These are phyloP conservation scores for Pitangus sulphuratus DNA, from an alignment of 2,797 vertebrate genomes.

Conservation along the genomic window DNA sequence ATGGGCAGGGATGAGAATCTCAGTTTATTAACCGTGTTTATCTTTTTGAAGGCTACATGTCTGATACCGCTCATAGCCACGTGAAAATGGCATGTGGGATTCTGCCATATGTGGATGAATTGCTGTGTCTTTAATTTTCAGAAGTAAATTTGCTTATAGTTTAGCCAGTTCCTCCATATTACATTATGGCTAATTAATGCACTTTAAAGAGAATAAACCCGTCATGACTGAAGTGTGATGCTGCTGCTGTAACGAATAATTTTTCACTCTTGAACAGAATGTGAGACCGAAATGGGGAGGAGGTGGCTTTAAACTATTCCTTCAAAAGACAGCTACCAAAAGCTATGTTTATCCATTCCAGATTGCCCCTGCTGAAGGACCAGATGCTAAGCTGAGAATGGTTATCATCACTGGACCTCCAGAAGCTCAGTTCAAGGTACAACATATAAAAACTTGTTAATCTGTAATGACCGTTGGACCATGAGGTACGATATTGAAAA, in stretches of 20 bases:
- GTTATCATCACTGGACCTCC: conserved; percentile 96
- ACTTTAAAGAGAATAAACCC: conserved; percentile 25
- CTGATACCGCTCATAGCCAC: background rate
- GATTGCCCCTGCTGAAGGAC: conserved; percentile 95
- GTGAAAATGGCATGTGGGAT: background rate
- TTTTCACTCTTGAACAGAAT: conserved; percentile 56
- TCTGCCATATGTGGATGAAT: background rate
- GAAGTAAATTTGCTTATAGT: background rate
- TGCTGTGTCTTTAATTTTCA: conserved; percentile 28
- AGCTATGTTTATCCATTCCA: conserved; percentile 71
- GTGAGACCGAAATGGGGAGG: conserved; percentile 30
- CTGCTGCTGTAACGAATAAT: background rate
- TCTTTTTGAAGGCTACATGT: background rate
- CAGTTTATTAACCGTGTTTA: background rate
- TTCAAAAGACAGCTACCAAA: conserved; percentile 33
- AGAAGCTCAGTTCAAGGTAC: conserved; percentile 98
- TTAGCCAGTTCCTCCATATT: conserved; percentile 16
- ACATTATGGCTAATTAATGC: conserved; percentile 22
- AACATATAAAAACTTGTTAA: background rate
- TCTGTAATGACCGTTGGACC: background rate
- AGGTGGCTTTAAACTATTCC: conserved; percentile 33
- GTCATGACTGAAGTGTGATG: background rate
- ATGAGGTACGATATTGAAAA: background rate
- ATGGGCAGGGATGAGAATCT: background rate
- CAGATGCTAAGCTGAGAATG: conserved; percentile 94